A percentile compares a stretch with the other conserved stretches of the same genome.
phyloP scores from a whole-genome alignment of 2,888 invertebrate species.

The Resseliella maxima region DNA sequence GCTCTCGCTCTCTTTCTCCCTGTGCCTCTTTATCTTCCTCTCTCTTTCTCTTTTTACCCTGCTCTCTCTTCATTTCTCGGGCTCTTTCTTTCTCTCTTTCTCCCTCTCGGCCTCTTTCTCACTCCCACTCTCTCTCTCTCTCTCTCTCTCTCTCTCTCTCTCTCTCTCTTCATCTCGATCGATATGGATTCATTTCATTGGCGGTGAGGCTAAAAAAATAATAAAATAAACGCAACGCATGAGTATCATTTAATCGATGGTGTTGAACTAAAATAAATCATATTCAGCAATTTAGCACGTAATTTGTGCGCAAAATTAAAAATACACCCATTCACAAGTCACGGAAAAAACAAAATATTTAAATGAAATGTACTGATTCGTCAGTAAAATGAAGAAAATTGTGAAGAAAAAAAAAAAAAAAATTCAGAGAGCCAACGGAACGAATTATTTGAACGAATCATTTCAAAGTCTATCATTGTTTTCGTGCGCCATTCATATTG shows the following conservation, averaged over 20 bases:
- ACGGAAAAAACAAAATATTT: background rate
- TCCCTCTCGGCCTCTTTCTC: too few species aligned
- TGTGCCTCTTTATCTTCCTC: too few species aligned
- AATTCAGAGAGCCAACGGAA: background rate
- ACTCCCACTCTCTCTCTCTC: too few species aligned
- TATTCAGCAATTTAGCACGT: conserved; percentile 22
- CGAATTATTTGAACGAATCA: background rate
- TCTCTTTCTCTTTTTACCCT: too few species aligned
- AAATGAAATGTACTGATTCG: background rate
- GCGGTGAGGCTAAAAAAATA: too few species aligned
- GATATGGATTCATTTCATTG: too few species aligned
- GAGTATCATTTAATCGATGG: conserved; percentile 15
- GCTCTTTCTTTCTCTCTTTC: too few species aligned
- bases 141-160: too few species aligned
- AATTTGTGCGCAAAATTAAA: background rate
- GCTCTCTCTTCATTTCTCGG: too few species aligned
- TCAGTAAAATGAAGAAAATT: background rate
- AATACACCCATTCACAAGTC: background rate
- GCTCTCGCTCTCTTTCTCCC: too few species aligned
- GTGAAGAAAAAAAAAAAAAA: background rate
- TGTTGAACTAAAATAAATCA: conserved; percentile 23
- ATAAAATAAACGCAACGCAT: background rate
- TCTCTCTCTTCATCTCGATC: too few species aligned
- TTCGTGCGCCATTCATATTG: background rate
- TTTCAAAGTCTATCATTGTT: background rate